A percentile compares a stretch with the other conserved stretches of the same genome.
Conservation (phyloP, 2,797 vertebrate genomes). For the Esox masquinongy region DNA sequence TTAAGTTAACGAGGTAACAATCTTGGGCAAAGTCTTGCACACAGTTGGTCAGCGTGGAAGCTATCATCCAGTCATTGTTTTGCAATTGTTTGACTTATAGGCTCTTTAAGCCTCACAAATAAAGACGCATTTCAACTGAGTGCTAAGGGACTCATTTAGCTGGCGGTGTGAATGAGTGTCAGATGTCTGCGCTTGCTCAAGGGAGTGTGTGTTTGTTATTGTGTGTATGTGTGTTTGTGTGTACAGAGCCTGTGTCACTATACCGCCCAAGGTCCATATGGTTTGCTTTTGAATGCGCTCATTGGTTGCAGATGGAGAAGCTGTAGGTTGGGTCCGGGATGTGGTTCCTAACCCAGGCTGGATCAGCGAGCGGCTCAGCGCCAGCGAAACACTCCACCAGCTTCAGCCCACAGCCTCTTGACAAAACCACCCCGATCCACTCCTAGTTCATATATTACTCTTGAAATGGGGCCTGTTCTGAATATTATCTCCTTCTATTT, state of each 20-base stretch:
- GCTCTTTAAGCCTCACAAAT: conserved; percentile 13
- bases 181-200: conserved; percentile 12
- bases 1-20: no score
- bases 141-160: background rate
- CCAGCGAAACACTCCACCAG: conserved; percentile 49
- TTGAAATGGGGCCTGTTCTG: conserved; percentile 79
- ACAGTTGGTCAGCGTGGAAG: conserved; percentile 35
- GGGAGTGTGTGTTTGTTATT: background rate
- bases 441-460: conserved; percentile 72
- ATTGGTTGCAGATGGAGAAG: conserved; percentile 76
- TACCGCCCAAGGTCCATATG: conserved; percentile 83
- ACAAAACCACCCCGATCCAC: conserved; percentile 64
- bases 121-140: conserved; percentile 13
- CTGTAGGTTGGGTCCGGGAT: conserved; percentile 67
- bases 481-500: conserved; percentile 70
- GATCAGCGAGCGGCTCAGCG: conserved; percentile 56
- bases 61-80: conserved; percentile 33
- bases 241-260: conserved; percentile 68
- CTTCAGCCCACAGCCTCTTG: conserved; percentile 46
- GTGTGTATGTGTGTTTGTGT: conserved; percentile 24
- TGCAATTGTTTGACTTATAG: conserved; percentile 34
- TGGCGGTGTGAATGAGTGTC: conserved; percentile 21
- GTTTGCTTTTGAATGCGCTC: conserved; percentile 81
- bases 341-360: conserved; percentile 70
- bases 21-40: conserved; percentile 15